phyloP scores from a whole-genome alignment of 2,113 vertebrate genomes.

The Ceyx melanurus region DNA sequence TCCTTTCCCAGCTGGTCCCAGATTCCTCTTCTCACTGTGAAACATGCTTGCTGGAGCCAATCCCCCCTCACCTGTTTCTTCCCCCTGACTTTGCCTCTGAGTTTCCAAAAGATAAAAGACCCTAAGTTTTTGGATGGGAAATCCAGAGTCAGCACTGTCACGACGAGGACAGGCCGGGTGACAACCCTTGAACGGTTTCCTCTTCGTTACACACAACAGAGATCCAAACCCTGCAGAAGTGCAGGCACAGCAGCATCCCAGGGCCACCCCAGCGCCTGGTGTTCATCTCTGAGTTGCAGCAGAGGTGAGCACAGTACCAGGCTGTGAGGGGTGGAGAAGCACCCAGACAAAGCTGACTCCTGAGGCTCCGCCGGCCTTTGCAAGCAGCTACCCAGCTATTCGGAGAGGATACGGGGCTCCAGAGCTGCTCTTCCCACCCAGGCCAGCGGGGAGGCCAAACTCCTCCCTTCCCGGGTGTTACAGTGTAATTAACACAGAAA shows the following conservation, averaged over 20 bases:
- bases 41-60: background rate
- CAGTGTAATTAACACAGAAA: background rate
- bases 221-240: background rate
- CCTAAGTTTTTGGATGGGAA: background rate
- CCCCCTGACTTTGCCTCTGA: background rate
- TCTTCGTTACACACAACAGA: fast-evolving
- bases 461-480: background rate
- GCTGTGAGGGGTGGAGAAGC: background rate
- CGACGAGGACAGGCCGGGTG: background rate
- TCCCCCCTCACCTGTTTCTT: background rate
- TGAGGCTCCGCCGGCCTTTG: fast-evolving
- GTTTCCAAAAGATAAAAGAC: background rate
- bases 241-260: background rate
- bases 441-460: background rate
- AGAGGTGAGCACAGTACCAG: background rate
- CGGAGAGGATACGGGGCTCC: background rate
- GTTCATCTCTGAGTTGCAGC: background rate
- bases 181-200: background rate
- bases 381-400: fast-evolving
- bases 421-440: background rate
- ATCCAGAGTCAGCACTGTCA: background rate
- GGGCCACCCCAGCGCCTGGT: background rate
- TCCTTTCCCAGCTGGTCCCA: background rate
- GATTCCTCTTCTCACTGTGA: background rate
- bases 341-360: background rate